Conservation (phyloP, 2,113 vertebrate genomes). For the Perca fluviatilis region DNA sequence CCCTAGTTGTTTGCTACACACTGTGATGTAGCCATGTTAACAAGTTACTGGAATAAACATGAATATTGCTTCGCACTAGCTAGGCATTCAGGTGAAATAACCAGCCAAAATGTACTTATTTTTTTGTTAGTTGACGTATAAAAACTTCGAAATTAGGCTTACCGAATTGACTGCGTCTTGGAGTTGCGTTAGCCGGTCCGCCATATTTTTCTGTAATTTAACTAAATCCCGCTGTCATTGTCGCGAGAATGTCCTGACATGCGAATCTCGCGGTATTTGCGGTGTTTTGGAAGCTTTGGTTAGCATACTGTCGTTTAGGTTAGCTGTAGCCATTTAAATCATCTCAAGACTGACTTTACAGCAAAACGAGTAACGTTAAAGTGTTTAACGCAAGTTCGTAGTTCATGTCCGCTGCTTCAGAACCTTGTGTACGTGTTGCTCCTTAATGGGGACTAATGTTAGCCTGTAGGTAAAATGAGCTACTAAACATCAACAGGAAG, state of each 20-base stretch:
- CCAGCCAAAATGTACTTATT: background rate
- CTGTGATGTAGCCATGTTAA: background rate
- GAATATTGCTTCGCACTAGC: too few relatives aligned
- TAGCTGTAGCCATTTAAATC: background rate
- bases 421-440: background rate
- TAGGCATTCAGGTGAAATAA: background rate
- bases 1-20: background rate
- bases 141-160: conserved; percentile 45
- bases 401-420: background rate
- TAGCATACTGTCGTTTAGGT: background rate
- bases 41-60: background rate
- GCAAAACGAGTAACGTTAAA: background rate
- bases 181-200: conserved; percentile 93
- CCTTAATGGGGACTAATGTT: conserved; percentile 29
- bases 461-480: conserved; percentile 66
- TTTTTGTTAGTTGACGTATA: accelerated
- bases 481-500: conserved; percentile 78
- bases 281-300: background rate
- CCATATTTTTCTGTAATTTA: conserved; percentile 83
- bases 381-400: background rate
- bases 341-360: background rate
- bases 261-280: conserved; percentile 22
- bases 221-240: background rate
- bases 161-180: conserved; percentile 98
- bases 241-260: conserved; percentile 49